Evolutionary conservation across 2,888 invertebrate genomes (phyloP).

Genomic region (Lasioglossum leucozonium): DNA sequence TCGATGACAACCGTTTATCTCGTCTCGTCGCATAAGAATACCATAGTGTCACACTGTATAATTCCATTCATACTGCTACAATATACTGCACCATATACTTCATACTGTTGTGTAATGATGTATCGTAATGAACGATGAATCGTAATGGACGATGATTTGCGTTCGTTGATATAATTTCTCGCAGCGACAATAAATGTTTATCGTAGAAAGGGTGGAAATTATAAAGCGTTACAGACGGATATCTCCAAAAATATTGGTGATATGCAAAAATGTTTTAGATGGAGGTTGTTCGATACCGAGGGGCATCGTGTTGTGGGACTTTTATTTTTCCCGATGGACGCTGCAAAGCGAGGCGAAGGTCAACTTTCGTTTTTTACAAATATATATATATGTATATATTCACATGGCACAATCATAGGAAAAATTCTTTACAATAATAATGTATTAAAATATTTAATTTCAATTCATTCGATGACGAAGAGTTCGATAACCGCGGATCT

Average conservation of each 20-base stretch:
- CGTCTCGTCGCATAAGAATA: constrained; percentile 2
- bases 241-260: no score
- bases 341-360: no score
- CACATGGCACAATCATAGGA: constrained; percentile 53
- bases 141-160: background rate
- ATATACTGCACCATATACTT: constrained; percentile 43
- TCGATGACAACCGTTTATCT: constrained; percentile 11
- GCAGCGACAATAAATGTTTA: constrained; percentile 25
- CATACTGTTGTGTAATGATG: constrained; percentile 10
- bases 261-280: no score
- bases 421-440: constrained; percentile 24
- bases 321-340: no score
- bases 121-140: constrained; percentile 10
- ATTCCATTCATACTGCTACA: constrained; percentile 38
- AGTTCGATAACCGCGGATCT: background rate
- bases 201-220: no score
- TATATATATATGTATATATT: constrained; percentile 5
- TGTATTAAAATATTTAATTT: constrained; percentile 33
- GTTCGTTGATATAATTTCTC: background rate
- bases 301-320: no score
- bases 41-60: constrained; percentile 12
- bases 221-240: no score
- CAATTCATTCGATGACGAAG: background rate
- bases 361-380: no score
- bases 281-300: no score